Conservation (phyloP, 2,113 vertebrate species). For the Erythrocercus mccallii region DNA sequence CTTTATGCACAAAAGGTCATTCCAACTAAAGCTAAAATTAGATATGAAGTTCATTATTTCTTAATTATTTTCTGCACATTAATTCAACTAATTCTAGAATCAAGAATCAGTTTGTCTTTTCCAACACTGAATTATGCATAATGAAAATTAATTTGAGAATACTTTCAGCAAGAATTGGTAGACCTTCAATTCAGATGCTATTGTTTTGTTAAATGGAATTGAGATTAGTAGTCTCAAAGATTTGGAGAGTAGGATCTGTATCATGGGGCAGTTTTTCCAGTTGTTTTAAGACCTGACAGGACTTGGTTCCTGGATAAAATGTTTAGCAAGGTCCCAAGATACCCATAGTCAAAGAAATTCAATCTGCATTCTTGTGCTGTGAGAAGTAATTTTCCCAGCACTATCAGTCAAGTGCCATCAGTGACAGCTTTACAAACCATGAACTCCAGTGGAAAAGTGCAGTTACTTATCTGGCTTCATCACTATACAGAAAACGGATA, state of each 20-base stretch:
- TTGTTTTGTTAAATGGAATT: neutral
- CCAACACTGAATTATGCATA: neutral
- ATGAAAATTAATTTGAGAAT: neutral
- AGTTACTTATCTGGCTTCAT: conserved; percentile 32
- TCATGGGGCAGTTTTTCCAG: neutral
- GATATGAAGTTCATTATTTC: neutral
- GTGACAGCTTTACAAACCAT: conserved; percentile 36
- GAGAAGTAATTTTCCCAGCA: conserved; percentile 31
- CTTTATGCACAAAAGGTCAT: neutral
- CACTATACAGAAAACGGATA: neutral
- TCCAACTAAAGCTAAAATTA: neutral
- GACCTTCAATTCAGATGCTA: neutral
- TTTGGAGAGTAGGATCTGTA: neutral
- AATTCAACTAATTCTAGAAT: neutral
- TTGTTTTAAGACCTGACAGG: conserved; percentile 13
- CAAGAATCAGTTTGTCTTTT: neutral
- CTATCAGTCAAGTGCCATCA: conserved; percentile 8
- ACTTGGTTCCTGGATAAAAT: conserved; percentile 8
- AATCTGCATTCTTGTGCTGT: conserved; percentile 36
- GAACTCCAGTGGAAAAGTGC: conserved; percentile 1
- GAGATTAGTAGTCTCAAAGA: neutral
- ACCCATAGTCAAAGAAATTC: conserved; percentile 37
- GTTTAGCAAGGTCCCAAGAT: conserved; percentile 49
- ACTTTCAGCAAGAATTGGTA: neutral
- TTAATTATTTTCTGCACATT: neutral